Conservation (phyloP, 23 tunicate genomes). For the Aplidium turbinatum region DNA sequence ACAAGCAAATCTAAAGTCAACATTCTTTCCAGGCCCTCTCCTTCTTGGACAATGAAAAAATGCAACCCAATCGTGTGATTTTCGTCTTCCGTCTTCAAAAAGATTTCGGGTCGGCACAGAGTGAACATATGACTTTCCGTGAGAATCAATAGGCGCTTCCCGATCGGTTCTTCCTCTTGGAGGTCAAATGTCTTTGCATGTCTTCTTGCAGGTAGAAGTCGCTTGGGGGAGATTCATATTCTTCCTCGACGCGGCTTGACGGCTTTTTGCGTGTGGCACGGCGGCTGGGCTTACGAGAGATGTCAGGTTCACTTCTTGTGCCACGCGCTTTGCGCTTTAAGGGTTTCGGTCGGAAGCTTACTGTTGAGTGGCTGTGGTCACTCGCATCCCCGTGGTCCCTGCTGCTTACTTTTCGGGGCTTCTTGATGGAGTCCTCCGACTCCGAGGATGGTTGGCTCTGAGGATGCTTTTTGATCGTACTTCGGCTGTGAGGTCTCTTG, state of each 20-base stretch:
- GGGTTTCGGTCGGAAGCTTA: slow-evolving; percentile 44
- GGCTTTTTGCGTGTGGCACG: slow-evolving; percentile 18
- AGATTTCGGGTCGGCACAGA: too few species aligned
- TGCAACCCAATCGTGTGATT: too few species aligned
- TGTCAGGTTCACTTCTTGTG: slow-evolving; percentile 59
- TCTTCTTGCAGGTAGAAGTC: slow-evolving; percentile 81
- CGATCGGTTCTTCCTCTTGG: background rate
- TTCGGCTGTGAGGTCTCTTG: too few species aligned
- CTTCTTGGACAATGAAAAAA: too few species aligned
- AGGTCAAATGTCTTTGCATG: slow-evolving; percentile 24
- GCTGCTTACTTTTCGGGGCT: too few species aligned
- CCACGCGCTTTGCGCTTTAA: slow-evolving; percentile 23
- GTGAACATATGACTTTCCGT: too few species aligned
- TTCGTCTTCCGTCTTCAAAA: too few species aligned
- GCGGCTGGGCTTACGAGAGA: slow-evolving; percentile 42
- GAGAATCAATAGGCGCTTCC: slow-evolving; percentile 7
- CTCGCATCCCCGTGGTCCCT: background rate
- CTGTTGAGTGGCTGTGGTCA: slow-evolving; percentile 28
- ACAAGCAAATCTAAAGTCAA: too few species aligned
- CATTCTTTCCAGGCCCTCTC: too few species aligned
- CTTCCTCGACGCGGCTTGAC: slow-evolving; percentile 16
- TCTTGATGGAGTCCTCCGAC: too few species aligned
- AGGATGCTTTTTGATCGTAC: too few species aligned
- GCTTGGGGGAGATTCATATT: slow-evolving; percentile 79
- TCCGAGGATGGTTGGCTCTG: too few species aligned